Conservation (phyloP, 2,888 invertebrate species). For the Epinotia bilunana region DNA sequence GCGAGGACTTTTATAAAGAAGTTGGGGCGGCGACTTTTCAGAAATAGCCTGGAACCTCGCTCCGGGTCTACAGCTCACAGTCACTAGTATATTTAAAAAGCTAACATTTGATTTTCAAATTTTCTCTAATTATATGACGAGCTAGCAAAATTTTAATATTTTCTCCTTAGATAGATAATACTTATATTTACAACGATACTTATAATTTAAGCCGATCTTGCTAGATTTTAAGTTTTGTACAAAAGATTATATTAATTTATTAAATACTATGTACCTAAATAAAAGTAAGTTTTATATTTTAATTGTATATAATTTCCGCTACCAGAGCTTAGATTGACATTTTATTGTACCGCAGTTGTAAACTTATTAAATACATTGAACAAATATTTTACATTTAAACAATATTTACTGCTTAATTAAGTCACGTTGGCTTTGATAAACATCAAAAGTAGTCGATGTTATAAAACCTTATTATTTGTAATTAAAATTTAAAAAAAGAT, state of each 20-base stretch:
- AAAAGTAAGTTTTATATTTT: conserved; percentile 50
- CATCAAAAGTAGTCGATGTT: background rate
- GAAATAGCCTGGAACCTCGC: no score
- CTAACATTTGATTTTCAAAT: conserved; percentile 1
- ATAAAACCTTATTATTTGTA: background rate
- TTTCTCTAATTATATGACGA: background rate
- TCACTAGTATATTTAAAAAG: background rate
- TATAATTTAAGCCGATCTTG: conserved; percentile 49
- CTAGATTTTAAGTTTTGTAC: conserved; percentile 66
- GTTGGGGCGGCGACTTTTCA: no score
- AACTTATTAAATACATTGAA: conserved; percentile 11
- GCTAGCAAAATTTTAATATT: conserved; percentile 48
- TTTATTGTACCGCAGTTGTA: conserved; percentile 13
- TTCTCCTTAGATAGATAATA: conserved; percentile 40
- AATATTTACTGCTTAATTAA: conserved; percentile 3
- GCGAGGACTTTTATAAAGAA: no score
- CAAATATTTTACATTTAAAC: conserved; percentile 18
- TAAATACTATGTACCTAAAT: conserved; percentile 62
- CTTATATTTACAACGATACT: conserved; percentile 53
- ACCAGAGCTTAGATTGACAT: background rate
- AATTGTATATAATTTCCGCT: conserved; percentile 44
- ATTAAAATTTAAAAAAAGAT: background rate
- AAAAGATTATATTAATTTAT: conserved; percentile 57
- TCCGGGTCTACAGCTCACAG: no score
- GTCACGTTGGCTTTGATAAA: background rate